Base-by-base conservation (phyloP, 2,888 invertebrate genomes). In the Osmoderma eremita region DNA sequence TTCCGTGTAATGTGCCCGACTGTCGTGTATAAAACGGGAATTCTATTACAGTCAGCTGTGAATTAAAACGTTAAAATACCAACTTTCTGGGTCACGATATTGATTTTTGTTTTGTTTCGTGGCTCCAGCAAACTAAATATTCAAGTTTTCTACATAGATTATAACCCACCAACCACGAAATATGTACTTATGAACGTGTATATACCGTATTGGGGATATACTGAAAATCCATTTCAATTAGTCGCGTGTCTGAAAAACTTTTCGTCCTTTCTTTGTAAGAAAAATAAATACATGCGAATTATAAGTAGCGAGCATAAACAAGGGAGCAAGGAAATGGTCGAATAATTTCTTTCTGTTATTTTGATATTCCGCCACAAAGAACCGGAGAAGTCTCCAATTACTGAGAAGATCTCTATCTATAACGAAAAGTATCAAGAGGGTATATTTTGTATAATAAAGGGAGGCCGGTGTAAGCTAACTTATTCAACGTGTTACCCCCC, bases 401-500 rank as follows among this genome's bases (percentile, higher is more conserved):
- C 58, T 12, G 30, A 45, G 12, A 17, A 61, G 58, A 61, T 61
- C 17, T 36, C 30, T 61, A 61, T 61, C 58, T 17, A 24, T 15
- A 61, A 61, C 58, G 58, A 45, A 61, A 61, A 45, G 24, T 42
- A 42, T 58, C 42, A 45, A 22, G 58, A 17, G 13, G 24, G 41
- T 42, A 50, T 48, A 49, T 58, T 58, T 65, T 54, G 54, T 65
- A 58, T 58, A 49, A 65, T 58, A 41, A 41, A 65, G 58, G 45
- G 65, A 49, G 18, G 36, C 49, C 39, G 56, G 17, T 17, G 45
- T 56, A 54, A 65, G 65, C 56, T 51, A 65, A 65, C 54, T 65
- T 65, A 56, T 65, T 65, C 65, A 65, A 13, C 48, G 36, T 58
- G 58, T 65, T 65, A 56, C 65, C 30, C 65, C 48, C 39, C 50